A percentile compares a stretch with the other conserved stretches of the same genome.
These are phyloP conservation scores for Lepisosteus osseus DNA, from an alignment of 2,113 vertebrate genomes.

Conservation along the genomic window DNA sequence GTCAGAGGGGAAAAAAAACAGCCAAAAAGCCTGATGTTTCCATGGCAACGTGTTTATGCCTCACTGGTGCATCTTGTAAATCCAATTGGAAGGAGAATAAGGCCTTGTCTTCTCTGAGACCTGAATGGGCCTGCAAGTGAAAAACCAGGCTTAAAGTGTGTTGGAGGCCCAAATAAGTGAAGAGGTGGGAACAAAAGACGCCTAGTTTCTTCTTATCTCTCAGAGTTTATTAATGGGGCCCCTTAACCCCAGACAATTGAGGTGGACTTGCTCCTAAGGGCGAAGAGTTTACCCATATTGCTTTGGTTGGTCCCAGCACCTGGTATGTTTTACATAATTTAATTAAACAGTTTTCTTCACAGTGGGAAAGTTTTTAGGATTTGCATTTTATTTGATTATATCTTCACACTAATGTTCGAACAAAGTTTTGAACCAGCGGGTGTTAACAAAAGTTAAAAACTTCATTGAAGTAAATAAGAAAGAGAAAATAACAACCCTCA, in stretches of 20 bases:
- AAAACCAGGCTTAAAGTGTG: constrained; percentile 51
- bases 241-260: constrained; percentile 38
- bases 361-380: constrained; percentile 2
- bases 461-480: constrained; percentile 1
- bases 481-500: background rate
- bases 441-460: background rate
- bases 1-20: constrained; percentile 36
- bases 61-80: constrained; percentile 84
- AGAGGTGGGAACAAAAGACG: constrained; percentile 59
- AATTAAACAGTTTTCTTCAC: constrained; percentile 11
- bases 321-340: constrained; percentile 22
- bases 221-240: constrained; percentile 58
- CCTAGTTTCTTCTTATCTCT: constrained; percentile 54
- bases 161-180: constrained; percentile 47
- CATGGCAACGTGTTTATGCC: constrained; percentile 79
- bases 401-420: background rate
- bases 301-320: constrained; percentile 13
- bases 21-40: constrained; percentile 64
- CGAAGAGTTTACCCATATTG: constrained; percentile 24
- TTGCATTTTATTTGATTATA: constrained; percentile 18
- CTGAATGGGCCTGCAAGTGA: constrained; percentile 62
- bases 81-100: constrained; percentile 80
- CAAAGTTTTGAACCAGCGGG: background rate
- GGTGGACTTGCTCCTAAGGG: constrained; percentile 22
- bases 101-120: constrained; percentile 71